Evolutionary conservation across 2,113 vertebrate genomes (phyloP).

Genomic region (Corydoras sp.): DNA sequence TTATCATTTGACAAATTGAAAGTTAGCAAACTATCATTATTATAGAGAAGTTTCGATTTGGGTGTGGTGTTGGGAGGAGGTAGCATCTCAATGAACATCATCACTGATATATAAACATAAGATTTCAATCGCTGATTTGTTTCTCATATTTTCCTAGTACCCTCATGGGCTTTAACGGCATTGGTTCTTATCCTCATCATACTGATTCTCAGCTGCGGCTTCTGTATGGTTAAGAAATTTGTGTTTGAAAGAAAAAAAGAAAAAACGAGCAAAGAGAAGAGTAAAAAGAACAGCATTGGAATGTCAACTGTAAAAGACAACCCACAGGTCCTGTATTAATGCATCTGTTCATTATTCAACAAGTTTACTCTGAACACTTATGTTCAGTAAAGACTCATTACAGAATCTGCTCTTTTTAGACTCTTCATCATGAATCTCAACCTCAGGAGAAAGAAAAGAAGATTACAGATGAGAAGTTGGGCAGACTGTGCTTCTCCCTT

Average conservation of each 20-base stretch:
- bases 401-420: slow-evolving; percentile 56
- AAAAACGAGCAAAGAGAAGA: slow-evolving; percentile 78
- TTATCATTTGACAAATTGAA: too few relatives aligned
- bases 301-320: slow-evolving; percentile 88
- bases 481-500: slow-evolving; percentile 87
- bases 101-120: too few relatives aligned
- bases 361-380: too few relatives aligned
- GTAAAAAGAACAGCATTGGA: slow-evolving; percentile 76
- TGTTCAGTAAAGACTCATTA: too few relatives aligned
- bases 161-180: slow-evolving; percentile 53
- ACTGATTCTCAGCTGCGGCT: slow-evolving; percentile 77
- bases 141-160: slow-evolving; percentile 50
- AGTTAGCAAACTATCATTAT: too few relatives aligned
- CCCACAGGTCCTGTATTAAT: slow-evolving; percentile 70
- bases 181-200: slow-evolving; percentile 74
- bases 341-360: too few relatives aligned
- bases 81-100: too few relatives aligned
- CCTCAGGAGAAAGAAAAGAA: slow-evolving; percentile 80
- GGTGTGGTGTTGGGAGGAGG: too few relatives aligned
- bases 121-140: background rate
- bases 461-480: slow-evolving; percentile 85
- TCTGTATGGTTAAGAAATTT: slow-evolving; percentile 90
- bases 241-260: slow-evolving; percentile 83
- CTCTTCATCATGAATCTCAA: slow-evolving; percentile 78
- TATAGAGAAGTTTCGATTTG: too few relatives aligned